Evolutionary conservation across 2,797 vertebrate genomes (phyloP), one percentile per base, ranked within the genome.

Genomic region (Sebastes itinus): DNA sequence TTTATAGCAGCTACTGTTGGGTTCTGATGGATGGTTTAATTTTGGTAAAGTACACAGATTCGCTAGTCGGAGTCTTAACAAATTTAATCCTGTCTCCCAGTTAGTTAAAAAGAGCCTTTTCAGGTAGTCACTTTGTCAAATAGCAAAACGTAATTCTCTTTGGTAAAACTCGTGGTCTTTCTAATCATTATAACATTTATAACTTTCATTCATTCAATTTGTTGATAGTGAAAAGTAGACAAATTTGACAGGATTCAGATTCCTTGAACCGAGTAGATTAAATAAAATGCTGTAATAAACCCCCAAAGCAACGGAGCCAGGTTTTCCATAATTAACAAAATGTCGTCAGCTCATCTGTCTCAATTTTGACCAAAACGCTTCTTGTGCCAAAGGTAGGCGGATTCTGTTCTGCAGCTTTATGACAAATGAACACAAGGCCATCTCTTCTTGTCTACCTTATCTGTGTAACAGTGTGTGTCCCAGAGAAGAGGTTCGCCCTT

Each of bases 401-500:
- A 25, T 72, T 86, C 59, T 76, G 13, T 38, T 67, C 20, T 38
- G 30, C 52, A 76, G 18, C 78, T 56, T n/a, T 32, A 38, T 70
- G 67, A 65, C 22, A 32, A 56, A 87, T 49, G n/a, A 81, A 54
- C 60, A 72, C 72, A 62, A 38, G n/a, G 63, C 61, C 68, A 14
- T 58, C 16, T 77, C 70, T 81, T 89, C 80, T 72, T 28, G 30
- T 32, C 63, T 80, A 81, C 86, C n/a, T 42, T 89, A 79, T 90
- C 69, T 70, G 70, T 85, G 75, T 65, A 78, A 63, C 82, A 83
- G 71, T 84, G 86, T 81, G 80, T 4, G 18, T 91, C 80, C 60
- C 71, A 6, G 87, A 92, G 87, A 89, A 88, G 85, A 91, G 90
- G 27, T 87, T 83, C 71, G 67, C 54, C 78, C 84, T 77, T 80